Evolutionary conservation across 1,140 invertebrate species (phyloP), one percentile per base, ranked within the genome.

Genomic region (Danaus plexippus): DNA sequence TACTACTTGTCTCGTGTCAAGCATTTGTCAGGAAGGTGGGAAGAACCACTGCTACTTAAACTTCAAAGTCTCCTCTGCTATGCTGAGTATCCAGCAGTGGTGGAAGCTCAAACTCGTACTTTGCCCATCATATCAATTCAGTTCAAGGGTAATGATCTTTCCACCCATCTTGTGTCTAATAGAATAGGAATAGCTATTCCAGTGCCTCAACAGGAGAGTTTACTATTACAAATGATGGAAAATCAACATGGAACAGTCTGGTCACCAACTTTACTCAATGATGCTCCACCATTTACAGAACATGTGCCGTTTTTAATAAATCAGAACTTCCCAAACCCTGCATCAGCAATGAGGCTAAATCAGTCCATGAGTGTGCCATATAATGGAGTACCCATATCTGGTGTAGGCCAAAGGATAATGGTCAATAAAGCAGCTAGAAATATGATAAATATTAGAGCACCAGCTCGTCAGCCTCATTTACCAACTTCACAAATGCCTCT

Each of bases 1-100:
- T 92, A 91, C 62, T 85, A 89, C 63, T 72, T 93, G 43, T 86
- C 88, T 12, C 77, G 89, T 46, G 75, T 91, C 7, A 67, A 87
- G 47, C 86, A 89, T 54, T 61, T 74, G 18, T 79, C 75, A 18
- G 80, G 72, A 11, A 54, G 63, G 15, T 91, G 90, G 90, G 87
- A 89, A 9, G 76, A 82, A 9, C 64, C 79, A 6, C 69, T 81
- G n/a, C 55, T 91, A 22, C 65, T 87, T 13, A 79, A 84, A 52
- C 81, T 91, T 11, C 85, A 80, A 49, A 80, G 77, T 47, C 67
- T 77, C 7, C 61, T 91, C 1, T 80, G 88, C 47, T 89, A 90
- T 57, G 73, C 80, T 9, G 88, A 90, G 55, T 85, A 88, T 63
- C 69, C 81, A 42, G 81, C 75, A 18, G 67, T 73, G 5, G 52